Conservation (phyloP, 1,140 invertebrate genomes). For the Phymorhynchus buccinoides region DNA sequence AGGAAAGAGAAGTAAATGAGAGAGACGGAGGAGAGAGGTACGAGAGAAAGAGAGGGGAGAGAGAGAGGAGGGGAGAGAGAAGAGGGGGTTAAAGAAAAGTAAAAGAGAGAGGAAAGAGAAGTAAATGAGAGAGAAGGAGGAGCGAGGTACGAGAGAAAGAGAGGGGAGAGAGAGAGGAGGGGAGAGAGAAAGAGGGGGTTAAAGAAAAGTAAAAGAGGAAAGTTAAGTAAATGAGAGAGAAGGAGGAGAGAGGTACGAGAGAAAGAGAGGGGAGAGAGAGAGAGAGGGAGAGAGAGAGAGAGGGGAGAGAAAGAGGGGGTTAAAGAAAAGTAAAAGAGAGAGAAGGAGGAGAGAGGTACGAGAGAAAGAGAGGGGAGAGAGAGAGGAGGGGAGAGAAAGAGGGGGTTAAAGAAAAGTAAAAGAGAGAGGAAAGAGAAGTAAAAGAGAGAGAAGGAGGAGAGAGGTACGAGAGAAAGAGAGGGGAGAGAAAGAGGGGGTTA, state of each 20-base stretch:
- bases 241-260: no score
- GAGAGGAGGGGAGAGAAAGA: neutral
- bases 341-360: no score
- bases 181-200: neutral
- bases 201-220: neutral
- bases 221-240: no score
- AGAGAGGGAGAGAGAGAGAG: neutral
- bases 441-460: no score
- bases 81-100: neutral
- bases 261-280: no score
- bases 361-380: no score
- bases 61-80: no score
- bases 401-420: no score
- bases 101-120: neutral
- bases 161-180: neutral
- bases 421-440: no score
- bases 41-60: no score
- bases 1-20: neutral
- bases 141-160: constrained; percentile 58
- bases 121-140: constrained; percentile 38
- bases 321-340: neutral
- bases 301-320: neutral
- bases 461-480: no score
- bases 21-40: neutral
- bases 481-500: no score